Evolutionary conservation across 2,888 invertebrate genomes (phyloP), one percentile per base, ranked within the genome.

Genomic region (Tipula unca): DNA sequence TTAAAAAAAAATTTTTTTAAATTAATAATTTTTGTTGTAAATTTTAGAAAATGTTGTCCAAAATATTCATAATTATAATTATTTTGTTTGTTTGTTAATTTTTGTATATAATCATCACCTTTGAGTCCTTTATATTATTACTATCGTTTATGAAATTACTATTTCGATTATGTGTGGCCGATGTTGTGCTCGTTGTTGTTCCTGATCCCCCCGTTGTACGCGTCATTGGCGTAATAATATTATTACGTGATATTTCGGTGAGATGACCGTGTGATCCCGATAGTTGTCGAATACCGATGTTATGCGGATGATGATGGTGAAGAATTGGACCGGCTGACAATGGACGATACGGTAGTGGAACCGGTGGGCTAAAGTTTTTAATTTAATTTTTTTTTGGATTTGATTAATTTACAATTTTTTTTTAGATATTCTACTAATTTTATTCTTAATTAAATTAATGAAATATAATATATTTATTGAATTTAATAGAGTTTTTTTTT

Each of bases 281-380:
- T 88, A 90, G 88, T 88, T 90, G 90, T 87, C 91, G 90, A 88
- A 90, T 88, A 88, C 90, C 90, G 89, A 89, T 88, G 87, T 89
- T 89, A 88, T 89, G 89, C 86, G 87, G 86, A 86, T 88, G 89
- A 88, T 90, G 89, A 86, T 90, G 91, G 90, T 90, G 90, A 87
- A 91, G 88, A 87, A 91, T 89, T 88, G 91, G 91, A 88, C 90
- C 91, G 87, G 91, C 91, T 88, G 91, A 90, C 89, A 90, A 89
- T 87, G 91, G 91, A 86, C 91, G 90, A 89, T 91, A 89, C 86
- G 91, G 91, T 88, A 91, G 88, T 88, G 90, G 90, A 85, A 89
- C 89, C 87, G 90, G 89, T 88, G 91, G 90, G 88, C 90, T 91
- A 88, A 86, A 14, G 13, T 86, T 87, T 87, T 69, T 86, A 87